Evolutionary conservation across 2,797 vertebrate species (phyloP).

Genomic region (Danionella dracula): DNA sequence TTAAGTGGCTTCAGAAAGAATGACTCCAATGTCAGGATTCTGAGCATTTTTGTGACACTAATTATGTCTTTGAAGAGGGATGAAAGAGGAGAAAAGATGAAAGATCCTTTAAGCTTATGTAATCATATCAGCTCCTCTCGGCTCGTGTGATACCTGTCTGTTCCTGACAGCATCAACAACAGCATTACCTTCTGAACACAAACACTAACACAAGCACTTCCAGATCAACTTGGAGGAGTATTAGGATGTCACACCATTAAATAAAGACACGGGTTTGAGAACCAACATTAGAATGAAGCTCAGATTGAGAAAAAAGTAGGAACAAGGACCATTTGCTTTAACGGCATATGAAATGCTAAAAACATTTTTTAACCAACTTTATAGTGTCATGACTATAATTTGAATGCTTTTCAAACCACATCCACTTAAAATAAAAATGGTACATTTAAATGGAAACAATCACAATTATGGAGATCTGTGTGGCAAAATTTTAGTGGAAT

Average conservation of each 20-base stretch:
- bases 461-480: too few species aligned
- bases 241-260: not conserved
- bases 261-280: not conserved
- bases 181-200: slow-evolving; percentile 49
- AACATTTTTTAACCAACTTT: too few species aligned
- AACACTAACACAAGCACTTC: not conserved
- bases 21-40: slow-evolving; percentile 22
- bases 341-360: too few species aligned
- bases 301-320: too few species aligned
- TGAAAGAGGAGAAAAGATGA: slow-evolving; percentile 53
- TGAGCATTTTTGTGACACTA: slow-evolving; percentile 55
- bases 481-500: too few species aligned
- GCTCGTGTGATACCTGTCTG: slow-evolving; percentile 49
- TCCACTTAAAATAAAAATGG: too few species aligned
- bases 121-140: slow-evolving; percentile 53
- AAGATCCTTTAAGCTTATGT: slow-evolving; percentile 62
- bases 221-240: slow-evolving; percentile 1
- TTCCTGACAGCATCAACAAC: slow-evolving; percentile 50
- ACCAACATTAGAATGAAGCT: too few species aligned
- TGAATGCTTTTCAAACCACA: too few species aligned
- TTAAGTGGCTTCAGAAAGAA: slow-evolving; percentile 30
- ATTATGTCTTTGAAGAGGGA: slow-evolving; percentile 52
- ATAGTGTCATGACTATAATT: too few species aligned
- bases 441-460: too few species aligned
- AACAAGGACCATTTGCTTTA: too few species aligned